Conservation (phyloP, 2,113 vertebrate species). For the Pygoscelis adeliae region DNA sequence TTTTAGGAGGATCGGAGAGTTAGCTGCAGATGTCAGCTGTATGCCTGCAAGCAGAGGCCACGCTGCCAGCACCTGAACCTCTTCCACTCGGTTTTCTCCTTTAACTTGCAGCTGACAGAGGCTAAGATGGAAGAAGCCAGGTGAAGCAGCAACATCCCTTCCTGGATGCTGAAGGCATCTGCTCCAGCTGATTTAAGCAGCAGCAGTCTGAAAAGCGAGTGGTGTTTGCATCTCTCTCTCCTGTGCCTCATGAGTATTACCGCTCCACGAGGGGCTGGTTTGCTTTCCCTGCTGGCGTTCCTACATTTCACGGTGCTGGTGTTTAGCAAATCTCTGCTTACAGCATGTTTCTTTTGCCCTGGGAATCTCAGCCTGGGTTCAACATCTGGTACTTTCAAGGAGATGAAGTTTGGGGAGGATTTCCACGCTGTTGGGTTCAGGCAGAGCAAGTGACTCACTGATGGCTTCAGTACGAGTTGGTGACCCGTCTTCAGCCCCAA, state of each 20-base stretch:
- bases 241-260: not conserved
- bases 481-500: not conserved
- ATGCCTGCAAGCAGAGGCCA: not conserved
- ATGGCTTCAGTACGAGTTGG: not conserved
- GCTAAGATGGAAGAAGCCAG: not conserved
- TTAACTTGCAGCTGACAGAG: not conserved
- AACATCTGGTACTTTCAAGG: not conserved
- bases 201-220: rapidly evolving
- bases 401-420: not conserved
- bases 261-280: not conserved
- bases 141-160: not conserved
- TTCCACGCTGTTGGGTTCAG: not conserved
- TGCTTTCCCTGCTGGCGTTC: not conserved
- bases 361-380: not conserved
- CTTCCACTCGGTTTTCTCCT: not conserved
- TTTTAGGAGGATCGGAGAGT: not conserved
- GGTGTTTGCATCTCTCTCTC: not conserved
- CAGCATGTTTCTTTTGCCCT: not conserved
- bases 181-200: not conserved
- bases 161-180: not conserved
- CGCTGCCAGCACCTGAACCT: not conserved
- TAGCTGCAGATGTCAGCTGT: not conserved
- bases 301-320: too few relatives aligned
- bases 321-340: not conserved
- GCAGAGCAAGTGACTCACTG: not conserved